Evolutionary conservation across 2,113 vertebrate species (phyloP).

Genomic region (Pelobates fuscus): DNA sequence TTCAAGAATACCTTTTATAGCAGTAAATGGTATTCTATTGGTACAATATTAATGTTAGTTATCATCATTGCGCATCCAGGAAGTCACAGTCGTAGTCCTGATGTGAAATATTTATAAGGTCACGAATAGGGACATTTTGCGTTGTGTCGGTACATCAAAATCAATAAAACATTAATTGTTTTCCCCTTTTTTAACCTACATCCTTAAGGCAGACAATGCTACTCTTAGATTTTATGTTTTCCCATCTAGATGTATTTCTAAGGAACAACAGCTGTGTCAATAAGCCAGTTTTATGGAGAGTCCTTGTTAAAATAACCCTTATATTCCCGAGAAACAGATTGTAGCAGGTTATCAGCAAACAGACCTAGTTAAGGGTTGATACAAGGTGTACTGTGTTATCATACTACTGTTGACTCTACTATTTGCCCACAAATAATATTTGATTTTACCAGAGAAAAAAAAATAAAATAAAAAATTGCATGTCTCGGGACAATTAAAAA

Average conservation of each 20-base stretch:
- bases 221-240: not conserved
- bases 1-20: no score
- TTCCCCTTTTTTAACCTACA: not conserved
- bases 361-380: not conserved
- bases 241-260: not conserved
- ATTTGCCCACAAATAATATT: not conserved
- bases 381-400: slow-evolving; percentile 17
- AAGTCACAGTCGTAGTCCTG: no score
- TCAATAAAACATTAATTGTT: not conserved
- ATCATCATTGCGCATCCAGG: not conserved
- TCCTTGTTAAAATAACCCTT: not conserved
- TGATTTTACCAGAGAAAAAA: not conserved
- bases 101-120: no score
- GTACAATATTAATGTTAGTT: no score
- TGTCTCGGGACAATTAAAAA: not conserved
- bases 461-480: not conserved
- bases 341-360: not conserved
- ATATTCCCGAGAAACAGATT: slow-evolving; percentile 2
- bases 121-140: not conserved
- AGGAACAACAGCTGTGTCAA: slow-evolving; percentile 25
- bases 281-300: not conserved
- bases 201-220: not conserved
- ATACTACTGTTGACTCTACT: slow-evolving; percentile 10
- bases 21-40: no score
- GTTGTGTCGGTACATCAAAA: not conserved